phyloP scores from a whole-genome alignment of 2,888 invertebrate species.

The Shargacucullia verbasci region DNA sequence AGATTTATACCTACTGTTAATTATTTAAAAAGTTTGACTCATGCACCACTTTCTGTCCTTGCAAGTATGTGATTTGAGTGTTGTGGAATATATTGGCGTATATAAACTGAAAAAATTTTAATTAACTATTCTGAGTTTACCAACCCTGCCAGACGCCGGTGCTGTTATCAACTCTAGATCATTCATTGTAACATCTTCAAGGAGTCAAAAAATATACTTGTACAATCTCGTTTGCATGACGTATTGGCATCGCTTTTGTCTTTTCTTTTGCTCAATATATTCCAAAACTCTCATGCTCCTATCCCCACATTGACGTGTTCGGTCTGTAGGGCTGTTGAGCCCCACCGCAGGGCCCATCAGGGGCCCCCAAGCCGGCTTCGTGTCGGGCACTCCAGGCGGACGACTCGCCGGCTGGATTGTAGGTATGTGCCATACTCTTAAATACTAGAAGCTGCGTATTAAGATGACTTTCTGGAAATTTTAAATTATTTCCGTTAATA shows the following conservation, averaged over 20 bases:
- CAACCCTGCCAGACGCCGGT: no score
- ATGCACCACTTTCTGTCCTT: constrained; percentile 42
- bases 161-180: no score
- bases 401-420: constrained; percentile 91
- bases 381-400: constrained; percentile 85
- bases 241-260: neutral
- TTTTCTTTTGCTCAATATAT: constrained; percentile 31
- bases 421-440: constrained; percentile 68
- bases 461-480: no score
- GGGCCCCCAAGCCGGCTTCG: constrained; percentile 85
- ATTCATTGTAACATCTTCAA: no score
- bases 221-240: neutral
- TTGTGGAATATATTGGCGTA: constrained; percentile 58
- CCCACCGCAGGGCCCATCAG: constrained; percentile 77
- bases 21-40: constrained; percentile 29
- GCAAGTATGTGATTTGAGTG: constrained; percentile 48
- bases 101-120: neutral
- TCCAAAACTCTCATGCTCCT: constrained; percentile 51
- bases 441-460: constrained; percentile 6
- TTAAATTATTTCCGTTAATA: no score
- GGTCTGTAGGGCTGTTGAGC: constrained; percentile 84
- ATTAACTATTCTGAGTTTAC: neutral
- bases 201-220: no score
- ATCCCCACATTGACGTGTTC: constrained; percentile 56
- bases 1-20: constrained; percentile 20